Conservation (phyloP, 2,888 invertebrate genomes). For the Leptinotarsa haldemani region DNA sequence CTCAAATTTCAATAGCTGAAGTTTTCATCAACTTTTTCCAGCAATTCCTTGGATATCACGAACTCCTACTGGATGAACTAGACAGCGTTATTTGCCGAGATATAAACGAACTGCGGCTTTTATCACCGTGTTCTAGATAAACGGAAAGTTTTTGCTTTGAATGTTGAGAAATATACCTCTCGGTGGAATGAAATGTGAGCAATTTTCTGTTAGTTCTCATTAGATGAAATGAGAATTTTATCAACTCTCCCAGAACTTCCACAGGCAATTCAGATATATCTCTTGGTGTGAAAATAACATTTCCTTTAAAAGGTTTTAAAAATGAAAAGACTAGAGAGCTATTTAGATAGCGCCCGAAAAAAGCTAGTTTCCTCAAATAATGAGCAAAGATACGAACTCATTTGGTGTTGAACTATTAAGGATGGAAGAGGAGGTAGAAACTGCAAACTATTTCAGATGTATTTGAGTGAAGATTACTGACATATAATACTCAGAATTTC, state of each 20-base stretch:
- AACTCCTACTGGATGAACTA: background rate
- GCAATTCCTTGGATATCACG: background rate
- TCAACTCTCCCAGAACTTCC: slow-evolving; percentile 27
- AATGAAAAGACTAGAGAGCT: slow-evolving; percentile 29
- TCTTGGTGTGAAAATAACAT: slow-evolving; percentile 33
- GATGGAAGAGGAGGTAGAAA: no score
- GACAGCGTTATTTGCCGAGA: slow-evolving; percentile 3
- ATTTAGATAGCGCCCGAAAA: slow-evolving; percentile 37
- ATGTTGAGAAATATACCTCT: slow-evolving; percentile 21
- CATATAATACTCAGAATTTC: no score
- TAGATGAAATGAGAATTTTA: slow-evolving; percentile 32
- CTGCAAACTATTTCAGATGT: no score
- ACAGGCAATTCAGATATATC: slow-evolving; percentile 25
- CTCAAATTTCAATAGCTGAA: background rate
- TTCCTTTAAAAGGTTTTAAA: slow-evolving; percentile 29
- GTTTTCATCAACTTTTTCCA: slow-evolving; percentile 6
- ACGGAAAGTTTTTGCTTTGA: slow-evolving; percentile 15
- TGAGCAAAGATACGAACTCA: background rate
- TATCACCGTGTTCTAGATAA: slow-evolving; percentile 24
- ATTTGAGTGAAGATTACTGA: no score
- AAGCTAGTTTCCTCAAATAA: slow-evolving; percentile 18
- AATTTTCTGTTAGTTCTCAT: slow-evolving; percentile 31
- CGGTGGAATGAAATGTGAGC: slow-evolving; percentile 20
- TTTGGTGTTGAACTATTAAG: no score
- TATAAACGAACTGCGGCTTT: slow-evolving; percentile 9